These are phyloP conservation scores for Urechis unicinctus DNA, from an alignment of 2,888 invertebrate genomes.

Conservation along the genomic window DNA sequence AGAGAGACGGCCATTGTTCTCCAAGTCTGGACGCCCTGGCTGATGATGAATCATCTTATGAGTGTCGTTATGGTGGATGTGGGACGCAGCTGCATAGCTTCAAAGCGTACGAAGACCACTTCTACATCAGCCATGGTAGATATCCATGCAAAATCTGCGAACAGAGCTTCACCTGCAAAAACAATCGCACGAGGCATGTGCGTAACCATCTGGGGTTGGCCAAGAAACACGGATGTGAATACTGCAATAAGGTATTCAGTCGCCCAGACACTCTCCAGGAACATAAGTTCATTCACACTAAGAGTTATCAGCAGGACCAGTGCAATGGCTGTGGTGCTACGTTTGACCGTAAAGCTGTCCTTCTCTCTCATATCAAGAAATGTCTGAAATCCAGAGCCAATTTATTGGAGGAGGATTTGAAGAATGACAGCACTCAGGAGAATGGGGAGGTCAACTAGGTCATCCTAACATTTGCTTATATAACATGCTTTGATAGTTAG, in stretches of 20 bases:
- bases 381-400: conserved; percentile 10
- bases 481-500: too few relatives aligned
- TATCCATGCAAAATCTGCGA: conserved; percentile 20
- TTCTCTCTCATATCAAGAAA: conserved; percentile 21
- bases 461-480: too few relatives aligned
- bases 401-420: conserved; percentile 5
- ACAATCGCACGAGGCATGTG: conserved; percentile 21
- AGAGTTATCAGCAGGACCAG: conserved; percentile 15
- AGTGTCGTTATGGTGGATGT: conserved; percentile 6
- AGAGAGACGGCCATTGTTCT: conserved; percentile 1
- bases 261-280: conserved; percentile 20
- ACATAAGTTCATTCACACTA: conserved; percentile 22
- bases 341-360: conserved; percentile 16
- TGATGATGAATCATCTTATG: conserved; percentile 2
- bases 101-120: conserved; percentile 17
- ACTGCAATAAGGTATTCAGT: conserved; percentile 18
- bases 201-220: conserved; percentile 10
- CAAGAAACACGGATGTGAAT: conserved; percentile 14
- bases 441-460: too few relatives aligned
- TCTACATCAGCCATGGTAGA: conserved; percentile 12
- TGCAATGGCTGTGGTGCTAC: conserved; percentile 14
- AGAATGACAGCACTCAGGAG: too few relatives aligned
- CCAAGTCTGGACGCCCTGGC: not conserved
- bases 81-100: conserved; percentile 9
- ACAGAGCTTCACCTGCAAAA: conserved; percentile 20